Conservation (phyloP, 2,797 vertebrate species). For the Chloroceryle inda region DNA sequence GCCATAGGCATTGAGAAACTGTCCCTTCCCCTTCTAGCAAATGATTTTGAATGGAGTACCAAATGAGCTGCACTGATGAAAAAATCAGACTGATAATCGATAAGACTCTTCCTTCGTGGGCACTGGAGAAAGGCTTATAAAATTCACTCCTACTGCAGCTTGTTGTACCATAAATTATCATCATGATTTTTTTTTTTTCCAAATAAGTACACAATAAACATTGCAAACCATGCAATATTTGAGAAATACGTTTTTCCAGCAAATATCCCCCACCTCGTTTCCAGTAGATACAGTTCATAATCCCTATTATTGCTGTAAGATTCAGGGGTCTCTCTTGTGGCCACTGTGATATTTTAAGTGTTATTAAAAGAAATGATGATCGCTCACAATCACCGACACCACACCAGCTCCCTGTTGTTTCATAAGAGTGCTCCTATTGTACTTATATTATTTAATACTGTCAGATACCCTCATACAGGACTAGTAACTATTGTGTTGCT, state of each 20-base stretch:
- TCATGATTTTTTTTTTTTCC: not conserved
- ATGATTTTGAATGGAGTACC: not conserved
- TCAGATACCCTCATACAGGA: not conserved
- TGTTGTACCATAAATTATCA: not conserved
- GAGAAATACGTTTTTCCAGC: not conserved
- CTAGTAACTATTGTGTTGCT: not conserved
- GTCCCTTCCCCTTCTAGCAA: not conserved
- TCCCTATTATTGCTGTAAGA: not conserved
- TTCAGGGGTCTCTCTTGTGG: not conserved
- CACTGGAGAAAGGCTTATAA: not conserved
- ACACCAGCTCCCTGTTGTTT: not conserved
- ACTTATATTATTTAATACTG: not conserved
- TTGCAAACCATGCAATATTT: not conserved
- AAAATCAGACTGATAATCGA: slow-evolving; percentile 14
- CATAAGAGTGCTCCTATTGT: not conserved
- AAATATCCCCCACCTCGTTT: not conserved
- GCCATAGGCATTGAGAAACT: not conserved
- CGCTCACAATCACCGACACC: not conserved
- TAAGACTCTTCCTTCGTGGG: not conserved
- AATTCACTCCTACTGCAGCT: not conserved
- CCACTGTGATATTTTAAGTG: not conserved
- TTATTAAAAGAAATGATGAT: not conserved
- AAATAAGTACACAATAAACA: slow-evolving; percentile 13
- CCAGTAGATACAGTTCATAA: not conserved
- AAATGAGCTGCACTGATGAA: slow-evolving; percentile 6